Evolutionary conservation across 2,797 vertebrate species (phyloP).

Genomic region (Lacerta viridis): DNA sequence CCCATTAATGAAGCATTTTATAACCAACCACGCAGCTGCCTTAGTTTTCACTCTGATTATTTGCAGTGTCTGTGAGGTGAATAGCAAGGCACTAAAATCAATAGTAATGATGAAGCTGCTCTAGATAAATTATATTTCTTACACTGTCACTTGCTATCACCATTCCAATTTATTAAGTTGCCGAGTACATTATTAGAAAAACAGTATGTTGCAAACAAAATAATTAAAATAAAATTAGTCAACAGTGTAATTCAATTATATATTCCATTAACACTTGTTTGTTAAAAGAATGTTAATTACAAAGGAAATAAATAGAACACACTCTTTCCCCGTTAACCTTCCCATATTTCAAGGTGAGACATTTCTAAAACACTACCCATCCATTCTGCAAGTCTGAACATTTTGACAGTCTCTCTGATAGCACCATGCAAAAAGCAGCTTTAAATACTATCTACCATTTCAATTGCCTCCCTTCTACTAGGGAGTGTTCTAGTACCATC

Average conservation of each 20-base stretch:
- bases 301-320: slow-evolving; percentile 57
- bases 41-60: slow-evolving; percentile 71
- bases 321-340: slow-evolving; percentile 58
- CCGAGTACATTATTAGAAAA: slow-evolving; percentile 58
- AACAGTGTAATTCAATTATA: slow-evolving; percentile 60
- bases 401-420: not conserved
- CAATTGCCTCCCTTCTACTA: not conserved
- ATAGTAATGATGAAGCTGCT: slow-evolving; percentile 61
- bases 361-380: slow-evolving; percentile 43
- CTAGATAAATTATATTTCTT: slow-evolving; percentile 62
- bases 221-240: slow-evolving; percentile 69
- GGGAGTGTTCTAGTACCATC: not conserved
- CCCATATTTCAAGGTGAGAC: slow-evolving; percentile 70
- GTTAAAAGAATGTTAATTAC: slow-evolving; percentile 62
- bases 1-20: slow-evolving; percentile 62
- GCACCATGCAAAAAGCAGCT: not conserved
- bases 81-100: slow-evolving; percentile 65
- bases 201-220: slow-evolving; percentile 62
- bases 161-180: slow-evolving; percentile 61
- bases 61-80: slow-evolving; percentile 66
- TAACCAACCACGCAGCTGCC: slow-evolving; percentile 44
- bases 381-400: not conserved
- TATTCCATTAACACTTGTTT: slow-evolving; percentile 51
- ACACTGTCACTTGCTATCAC: slow-evolving; percentile 43
- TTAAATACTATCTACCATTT: not conserved